Percentiles rank a stretch among this genome's conserved stretches.
These are phyloP conservation scores for Isoperla grammatica DNA, from an alignment of 2,888 invertebrate genomes.

Conservation along the genomic window DNA sequence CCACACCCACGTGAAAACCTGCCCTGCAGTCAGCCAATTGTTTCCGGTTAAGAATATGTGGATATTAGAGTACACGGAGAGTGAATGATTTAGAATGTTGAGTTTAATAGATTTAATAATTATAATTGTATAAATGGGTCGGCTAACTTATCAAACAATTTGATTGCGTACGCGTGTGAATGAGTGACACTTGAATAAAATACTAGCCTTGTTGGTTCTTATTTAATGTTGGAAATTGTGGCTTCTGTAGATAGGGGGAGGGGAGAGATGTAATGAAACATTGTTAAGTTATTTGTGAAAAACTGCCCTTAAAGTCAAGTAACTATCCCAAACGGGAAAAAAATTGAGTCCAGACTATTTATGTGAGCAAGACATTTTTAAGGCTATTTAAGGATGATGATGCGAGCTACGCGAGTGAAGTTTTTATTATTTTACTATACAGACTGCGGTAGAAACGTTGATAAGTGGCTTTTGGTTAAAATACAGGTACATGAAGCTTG, in stretches of 20 bases:
- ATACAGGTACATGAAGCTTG: not conserved
- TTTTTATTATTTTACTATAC: conserved; percentile 1
- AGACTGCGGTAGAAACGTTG: not conserved
- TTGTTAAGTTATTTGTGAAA: not conserved
- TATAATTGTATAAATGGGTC: not conserved
- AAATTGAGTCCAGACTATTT: conserved; percentile 1
- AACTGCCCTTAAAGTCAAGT: conserved; percentile 1
- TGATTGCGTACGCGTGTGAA: not conserved
- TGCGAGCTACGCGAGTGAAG: not conserved
- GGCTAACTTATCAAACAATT: conserved; percentile 3
- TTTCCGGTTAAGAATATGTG: not conserved
- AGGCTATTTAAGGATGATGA: not conserved
- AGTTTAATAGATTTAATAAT: not conserved
- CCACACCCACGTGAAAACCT: conserved; percentile 34
- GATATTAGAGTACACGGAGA: not conserved
- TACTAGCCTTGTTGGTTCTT: not conserved
- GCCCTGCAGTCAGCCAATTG: conserved; percentile 1
- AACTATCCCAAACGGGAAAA: not conserved
- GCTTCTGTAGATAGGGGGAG: not conserved
- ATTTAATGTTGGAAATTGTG: conserved; percentile 2
- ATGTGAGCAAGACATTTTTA: not conserved
- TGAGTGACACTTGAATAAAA: not conserved
- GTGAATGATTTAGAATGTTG: not conserved
- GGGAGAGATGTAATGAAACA: not conserved
- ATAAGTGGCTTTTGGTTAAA: too few species aligned